phyloP scores from a whole-genome alignment of 2,888 invertebrate species.

The Aporophyla lueneburgensis region DNA sequence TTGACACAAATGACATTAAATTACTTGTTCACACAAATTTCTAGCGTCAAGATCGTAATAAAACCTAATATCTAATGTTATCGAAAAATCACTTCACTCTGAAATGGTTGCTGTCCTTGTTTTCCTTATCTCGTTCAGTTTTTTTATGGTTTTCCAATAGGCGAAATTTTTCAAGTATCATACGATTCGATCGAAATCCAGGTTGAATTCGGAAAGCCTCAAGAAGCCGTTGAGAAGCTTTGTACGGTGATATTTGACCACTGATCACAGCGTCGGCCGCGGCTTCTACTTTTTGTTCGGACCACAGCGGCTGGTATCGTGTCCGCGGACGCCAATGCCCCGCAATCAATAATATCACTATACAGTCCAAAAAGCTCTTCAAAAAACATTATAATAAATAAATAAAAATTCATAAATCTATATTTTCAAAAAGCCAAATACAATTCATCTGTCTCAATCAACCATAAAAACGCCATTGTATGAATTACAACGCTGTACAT shows the following conservation, averaged over 20 bases:
- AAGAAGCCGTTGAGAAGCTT: slow-evolving; percentile 15
- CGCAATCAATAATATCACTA: slow-evolving; percentile 9
- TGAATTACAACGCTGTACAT: too few species aligned
- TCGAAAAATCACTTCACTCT: not conserved
- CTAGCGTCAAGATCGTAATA: not conserved
- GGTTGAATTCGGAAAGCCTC: too few species aligned
- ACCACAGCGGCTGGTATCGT: not conserved
- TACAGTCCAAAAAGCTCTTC: not conserved
- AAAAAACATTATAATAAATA: too few species aligned
- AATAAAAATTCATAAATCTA: too few species aligned
- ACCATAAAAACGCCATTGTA: too few species aligned
- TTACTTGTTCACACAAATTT: too few species aligned
- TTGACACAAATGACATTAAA: too few species aligned
- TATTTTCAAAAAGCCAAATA: too few species aligned
- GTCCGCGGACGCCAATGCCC: not conserved
- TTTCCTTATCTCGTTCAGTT: not conserved
- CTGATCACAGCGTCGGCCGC: slow-evolving; percentile 5
- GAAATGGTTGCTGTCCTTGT: not conserved
- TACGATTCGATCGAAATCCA: too few species aligned
- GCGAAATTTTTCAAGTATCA: not conserved
- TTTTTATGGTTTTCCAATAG: not conserved
- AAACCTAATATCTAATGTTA: not conserved
- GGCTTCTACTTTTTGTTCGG: not conserved
- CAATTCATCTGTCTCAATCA: too few species aligned
- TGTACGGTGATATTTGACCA: slow-evolving; percentile 2